phyloP scores from a whole-genome alignment of 2,113 vertebrate genomes.

The Sphyrna mokarran region DNA sequence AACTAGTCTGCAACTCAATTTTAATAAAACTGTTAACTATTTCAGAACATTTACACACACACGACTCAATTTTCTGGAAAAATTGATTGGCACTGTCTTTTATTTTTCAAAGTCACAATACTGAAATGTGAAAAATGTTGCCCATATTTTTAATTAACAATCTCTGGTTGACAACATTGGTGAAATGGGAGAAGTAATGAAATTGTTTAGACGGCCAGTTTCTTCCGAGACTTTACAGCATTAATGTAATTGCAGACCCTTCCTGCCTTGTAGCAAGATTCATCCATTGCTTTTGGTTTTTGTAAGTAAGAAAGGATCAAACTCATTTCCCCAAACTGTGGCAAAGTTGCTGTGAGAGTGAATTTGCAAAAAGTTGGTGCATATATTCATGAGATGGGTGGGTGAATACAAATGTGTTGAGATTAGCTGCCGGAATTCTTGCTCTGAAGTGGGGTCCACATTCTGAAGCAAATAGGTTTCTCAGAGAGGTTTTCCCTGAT shows the following conservation, averaged over 20 bases:
- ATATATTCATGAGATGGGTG: background rate
- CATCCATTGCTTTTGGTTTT: conserved; percentile 59
- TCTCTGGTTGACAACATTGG: background rate
- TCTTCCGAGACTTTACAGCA: conserved; percentile 51
- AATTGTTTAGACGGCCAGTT: conserved; percentile 41
- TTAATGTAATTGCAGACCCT: conserved; percentile 57
- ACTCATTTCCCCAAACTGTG: conserved; percentile 58
- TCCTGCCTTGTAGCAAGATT: conserved; percentile 47
- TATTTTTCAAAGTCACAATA: background rate
- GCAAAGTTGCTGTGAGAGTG: conserved; percentile 49
- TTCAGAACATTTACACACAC: background rate
- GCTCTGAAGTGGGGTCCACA: too few species aligned
- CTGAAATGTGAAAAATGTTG: background rate
- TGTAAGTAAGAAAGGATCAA: conserved; percentile 56
- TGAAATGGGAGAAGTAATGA: conserved; percentile 35
- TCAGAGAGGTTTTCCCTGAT: background rate
- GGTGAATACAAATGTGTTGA: background rate
- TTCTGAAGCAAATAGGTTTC: background rate
- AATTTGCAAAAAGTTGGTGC: conserved; percentile 42
- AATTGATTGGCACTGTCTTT: conserved; percentile 9
- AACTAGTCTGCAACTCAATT: background rate
- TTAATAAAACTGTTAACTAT: conserved; percentile 10
- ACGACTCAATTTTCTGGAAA: background rate
- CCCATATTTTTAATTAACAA: conserved; percentile 20
- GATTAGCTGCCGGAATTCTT: background rate